A percentile compares a stretch with the other conserved stretches of the same genome.
These are phyloP conservation scores for Phaethon lepturus DNA, from an alignment of 2,113 vertebrate genomes.

Conservation along the genomic window DNA sequence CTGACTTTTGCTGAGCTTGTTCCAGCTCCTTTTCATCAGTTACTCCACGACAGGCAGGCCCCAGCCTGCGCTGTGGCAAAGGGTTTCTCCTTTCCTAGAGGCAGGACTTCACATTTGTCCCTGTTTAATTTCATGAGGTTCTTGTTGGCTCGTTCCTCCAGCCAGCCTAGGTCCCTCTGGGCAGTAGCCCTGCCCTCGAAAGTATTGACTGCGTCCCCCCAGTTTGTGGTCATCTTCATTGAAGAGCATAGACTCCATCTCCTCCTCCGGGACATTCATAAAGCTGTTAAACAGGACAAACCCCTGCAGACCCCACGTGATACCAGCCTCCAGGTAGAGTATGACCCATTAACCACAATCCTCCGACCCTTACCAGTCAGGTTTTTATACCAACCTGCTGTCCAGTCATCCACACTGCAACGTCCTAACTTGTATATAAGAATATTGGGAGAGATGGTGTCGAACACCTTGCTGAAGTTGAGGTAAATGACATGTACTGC, in stretches of 20 bases:
- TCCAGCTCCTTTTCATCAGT: background rate
- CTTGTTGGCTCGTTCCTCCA: background rate
- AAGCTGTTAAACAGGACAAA: background rate
- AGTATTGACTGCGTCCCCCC: fast-evolving
- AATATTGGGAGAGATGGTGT: background rate
- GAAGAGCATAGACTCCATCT: background rate
- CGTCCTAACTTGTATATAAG: background rate
- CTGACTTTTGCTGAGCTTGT: background rate
- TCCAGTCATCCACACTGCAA: background rate
- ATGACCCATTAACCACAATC: background rate
- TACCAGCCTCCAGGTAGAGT: background rate
- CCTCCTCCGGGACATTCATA: background rate
- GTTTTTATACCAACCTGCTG: background rate
- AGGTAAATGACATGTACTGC: background rate
- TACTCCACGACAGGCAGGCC: background rate
- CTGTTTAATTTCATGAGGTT: background rate
- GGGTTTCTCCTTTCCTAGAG: background rate
- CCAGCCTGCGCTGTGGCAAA: background rate
- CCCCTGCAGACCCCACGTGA: background rate
- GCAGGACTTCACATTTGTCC: background rate
- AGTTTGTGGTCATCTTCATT: too few relatives aligned
- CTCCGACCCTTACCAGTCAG: background rate
- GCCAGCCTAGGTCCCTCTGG: background rate
- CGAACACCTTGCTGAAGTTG: background rate
- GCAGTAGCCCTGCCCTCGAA: background rate